phyloP scores from a whole-genome alignment of 2,888 invertebrate species.

The Mactromeris polynyma region DNA sequence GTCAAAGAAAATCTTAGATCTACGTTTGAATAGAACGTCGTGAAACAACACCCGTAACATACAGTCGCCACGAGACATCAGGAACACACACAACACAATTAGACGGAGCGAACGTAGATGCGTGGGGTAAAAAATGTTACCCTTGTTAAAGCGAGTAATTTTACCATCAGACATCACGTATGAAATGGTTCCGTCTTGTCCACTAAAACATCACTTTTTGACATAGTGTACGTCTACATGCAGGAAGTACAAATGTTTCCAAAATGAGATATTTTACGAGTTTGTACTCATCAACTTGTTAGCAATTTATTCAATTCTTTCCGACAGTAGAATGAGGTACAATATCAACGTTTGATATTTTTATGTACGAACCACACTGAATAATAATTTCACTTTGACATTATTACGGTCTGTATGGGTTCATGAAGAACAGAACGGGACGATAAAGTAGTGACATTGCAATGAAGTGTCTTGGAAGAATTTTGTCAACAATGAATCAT shows the following conservation, averaged over 20 bases:
- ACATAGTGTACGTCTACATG: neutral
- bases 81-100: no score
- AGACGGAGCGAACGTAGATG: no score
- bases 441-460: neutral
- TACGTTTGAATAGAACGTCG: no score
- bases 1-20: no score
- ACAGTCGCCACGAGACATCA: no score
- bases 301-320: constrained; percentile 1
- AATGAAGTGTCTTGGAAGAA: neutral
- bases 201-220: neutral
- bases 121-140: no score
- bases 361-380: neutral
- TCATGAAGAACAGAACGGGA: neutral
- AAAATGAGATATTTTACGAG: neutral
- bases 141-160: neutral
- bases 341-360: neutral
- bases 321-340: neutral
- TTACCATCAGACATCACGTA: neutral
- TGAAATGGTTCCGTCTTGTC: neutral
- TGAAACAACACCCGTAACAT: no score
- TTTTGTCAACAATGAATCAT: neutral
- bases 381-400: neutral
- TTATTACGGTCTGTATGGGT: neutral
- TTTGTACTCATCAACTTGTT: constrained; percentile 5
- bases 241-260: neutral